Evolutionary conservation across 2,888 invertebrate genomes (phyloP).

Genomic region (Heteromurus nitidus): DNA sequence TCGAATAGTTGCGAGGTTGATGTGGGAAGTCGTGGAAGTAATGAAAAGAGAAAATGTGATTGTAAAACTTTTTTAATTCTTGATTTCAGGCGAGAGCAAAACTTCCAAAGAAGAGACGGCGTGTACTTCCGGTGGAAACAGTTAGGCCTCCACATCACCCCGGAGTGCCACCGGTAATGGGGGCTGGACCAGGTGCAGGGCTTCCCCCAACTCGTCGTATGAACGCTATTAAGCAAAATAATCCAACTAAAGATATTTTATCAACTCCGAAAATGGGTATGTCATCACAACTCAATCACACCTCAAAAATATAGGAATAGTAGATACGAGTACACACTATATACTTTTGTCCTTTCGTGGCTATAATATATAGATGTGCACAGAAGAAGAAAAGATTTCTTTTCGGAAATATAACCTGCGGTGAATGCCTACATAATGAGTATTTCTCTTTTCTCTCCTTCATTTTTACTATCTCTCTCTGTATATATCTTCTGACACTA

Average conservation of each 20-base stretch:
- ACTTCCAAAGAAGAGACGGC: conserved; percentile 97
- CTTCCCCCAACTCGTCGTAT: conserved; percentile 77
- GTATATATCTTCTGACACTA: background rate
- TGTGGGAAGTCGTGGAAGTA: conserved; percentile 31
- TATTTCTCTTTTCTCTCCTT: background rate
- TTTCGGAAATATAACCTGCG: background rate
- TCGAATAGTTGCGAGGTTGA: too few species aligned
- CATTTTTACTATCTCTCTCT: background rate
- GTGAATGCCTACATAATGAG: background rate
- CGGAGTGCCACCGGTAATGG: conserved; percentile 76
- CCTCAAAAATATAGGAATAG: background rate
- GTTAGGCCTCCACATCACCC: conserved; percentile 83
- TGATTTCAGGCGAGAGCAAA: conserved; percentile 91
- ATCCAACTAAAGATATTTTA: conserved; percentile 85
- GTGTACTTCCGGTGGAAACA: conserved; percentile 97
- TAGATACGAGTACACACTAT: too few species aligned
- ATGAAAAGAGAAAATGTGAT: conserved; percentile 55
- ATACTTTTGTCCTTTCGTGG: too few species aligned
- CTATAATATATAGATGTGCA: too few species aligned
- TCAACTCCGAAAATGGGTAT: conserved; percentile 86
- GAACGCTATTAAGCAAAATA: conserved; percentile 92
- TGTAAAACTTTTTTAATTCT: conserved; percentile 65
- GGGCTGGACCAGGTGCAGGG: conserved; percentile 74
- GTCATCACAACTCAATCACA: conserved; percentile 73
- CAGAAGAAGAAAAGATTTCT: too few species aligned